Evolutionary conservation across 2,888 invertebrate genomes (phyloP), one percentile per base, ranked within the genome.

Genomic region (Clivina fossor): DNA sequence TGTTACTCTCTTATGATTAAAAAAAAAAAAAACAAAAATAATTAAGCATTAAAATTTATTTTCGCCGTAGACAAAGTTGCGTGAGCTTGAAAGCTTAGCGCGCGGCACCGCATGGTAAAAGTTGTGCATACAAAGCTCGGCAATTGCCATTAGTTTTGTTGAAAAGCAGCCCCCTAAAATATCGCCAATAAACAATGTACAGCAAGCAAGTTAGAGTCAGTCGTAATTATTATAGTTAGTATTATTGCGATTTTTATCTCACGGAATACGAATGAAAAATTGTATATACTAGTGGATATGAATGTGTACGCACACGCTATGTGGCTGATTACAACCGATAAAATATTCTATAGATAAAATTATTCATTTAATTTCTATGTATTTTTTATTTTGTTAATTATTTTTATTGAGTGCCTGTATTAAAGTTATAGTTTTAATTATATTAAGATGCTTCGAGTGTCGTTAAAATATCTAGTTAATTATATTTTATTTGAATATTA

Each of bases 41-140:
- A 53, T 53, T 53, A 43, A 53, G 44, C 44, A 53, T 33, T 53
- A 44, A 53, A 53, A 53, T 53, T 53, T 53, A 53, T 53, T 53
- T 53, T 53, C 37, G 13, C 44, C 11, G 53, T 33, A 19, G 19
- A 32, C 35, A 18, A 19, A 43, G 16, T 53, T 43, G 53, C 53
- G 53, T 53, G 43, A 11, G 41, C 32, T 35, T 19, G 15, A 53
- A 53, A 44, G 24, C 44, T n/a, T 7, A 9, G 3, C 11, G 16
- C 8, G 22, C 8, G 11, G 11, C 4, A 38, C n/a, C n/a, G n/a
- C n/a, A n/a, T n/a, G n/a, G n/a, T n/a, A n/a, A n/a, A n/a, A n/a
- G n/a, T n/a, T n/a, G n/a, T 47, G 33, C 47, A 44, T 44, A 19
- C 30, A 16, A 24, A 30, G n/a, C 26, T 4, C 26, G 4, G 26